Conservation (phyloP, 2,797 vertebrate species). For the Malacoctenus gilli region DNA sequence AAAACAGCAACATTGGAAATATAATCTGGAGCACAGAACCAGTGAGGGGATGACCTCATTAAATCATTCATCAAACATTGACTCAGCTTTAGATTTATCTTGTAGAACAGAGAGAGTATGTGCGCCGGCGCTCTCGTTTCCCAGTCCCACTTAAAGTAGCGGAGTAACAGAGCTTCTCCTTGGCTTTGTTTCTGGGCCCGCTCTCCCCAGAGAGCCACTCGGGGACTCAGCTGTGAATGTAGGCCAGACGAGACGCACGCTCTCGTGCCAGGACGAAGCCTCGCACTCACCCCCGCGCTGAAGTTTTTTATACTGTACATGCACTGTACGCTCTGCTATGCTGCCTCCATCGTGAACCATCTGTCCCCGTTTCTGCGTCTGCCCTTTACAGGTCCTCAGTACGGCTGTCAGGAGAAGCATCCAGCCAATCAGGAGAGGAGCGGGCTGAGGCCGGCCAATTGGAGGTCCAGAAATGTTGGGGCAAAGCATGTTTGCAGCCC, state of each 20-base stretch:
- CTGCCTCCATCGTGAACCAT: slow-evolving; percentile 22
- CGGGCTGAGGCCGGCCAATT: slow-evolving; percentile 39
- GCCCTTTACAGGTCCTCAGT: slow-evolving; percentile 44
- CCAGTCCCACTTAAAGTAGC: too few species aligned
- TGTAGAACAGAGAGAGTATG: too few species aligned
- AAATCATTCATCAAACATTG: too few species aligned
- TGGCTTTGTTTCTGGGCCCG: slow-evolving; percentile 44
- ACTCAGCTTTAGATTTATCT: too few species aligned
- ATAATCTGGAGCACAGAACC: too few species aligned
- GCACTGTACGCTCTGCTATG: neutral
- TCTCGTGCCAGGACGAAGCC: too few species aligned
- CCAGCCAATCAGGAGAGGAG: slow-evolving; percentile 53
- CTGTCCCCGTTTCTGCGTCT: slow-evolving; percentile 22
- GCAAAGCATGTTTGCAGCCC: slow-evolving; percentile 59
- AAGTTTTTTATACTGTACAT: slow-evolving; percentile 13
- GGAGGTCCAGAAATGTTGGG: slow-evolving; percentile 76
- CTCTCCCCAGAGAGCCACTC: slow-evolving; percentile 23
- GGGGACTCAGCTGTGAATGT: slow-evolving; percentile 61
- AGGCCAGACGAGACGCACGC: slow-evolving; percentile 42
- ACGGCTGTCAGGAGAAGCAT: slow-evolving; percentile 31
- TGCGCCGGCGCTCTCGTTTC: too few species aligned
- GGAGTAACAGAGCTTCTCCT: neutral
- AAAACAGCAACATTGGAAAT: too few species aligned
- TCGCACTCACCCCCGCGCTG: neutral
- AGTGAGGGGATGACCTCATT: too few species aligned